Conservation (phyloP, 2,797 vertebrate genomes). For the Hirundo rustica region DNA sequence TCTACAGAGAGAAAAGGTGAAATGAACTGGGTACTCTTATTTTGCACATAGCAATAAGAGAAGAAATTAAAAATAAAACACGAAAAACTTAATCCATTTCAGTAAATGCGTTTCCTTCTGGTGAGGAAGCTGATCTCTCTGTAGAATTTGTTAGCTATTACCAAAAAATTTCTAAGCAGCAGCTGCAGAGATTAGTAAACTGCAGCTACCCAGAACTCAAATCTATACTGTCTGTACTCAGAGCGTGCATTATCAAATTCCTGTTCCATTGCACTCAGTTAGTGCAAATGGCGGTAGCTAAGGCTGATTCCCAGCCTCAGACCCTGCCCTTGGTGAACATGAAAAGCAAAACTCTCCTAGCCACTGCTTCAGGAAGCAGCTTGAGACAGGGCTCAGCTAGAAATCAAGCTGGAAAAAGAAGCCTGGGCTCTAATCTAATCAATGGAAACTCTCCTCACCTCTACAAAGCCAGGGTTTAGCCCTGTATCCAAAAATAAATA, state of each 20-base stretch:
- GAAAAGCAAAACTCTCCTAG: background rate
- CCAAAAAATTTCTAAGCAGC: background rate
- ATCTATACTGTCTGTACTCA: background rate
- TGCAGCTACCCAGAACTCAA: background rate
- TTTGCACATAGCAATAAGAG: background rate
- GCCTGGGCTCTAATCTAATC: slow-evolving; percentile 57
- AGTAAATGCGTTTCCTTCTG: background rate
- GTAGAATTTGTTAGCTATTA: background rate
- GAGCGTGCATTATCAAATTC: background rate
- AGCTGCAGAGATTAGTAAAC: slow-evolving; percentile 29
- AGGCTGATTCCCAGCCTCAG: background rate
- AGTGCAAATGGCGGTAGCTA: background rate
- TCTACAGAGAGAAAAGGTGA: background rate
- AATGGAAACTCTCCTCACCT: slow-evolving; percentile 46
- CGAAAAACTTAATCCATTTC: background rate
- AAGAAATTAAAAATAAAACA: background rate
- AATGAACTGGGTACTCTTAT: background rate
- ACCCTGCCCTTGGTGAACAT: background rate
- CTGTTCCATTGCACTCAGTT: background rate
- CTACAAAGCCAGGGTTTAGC: slow-evolving; percentile 34
- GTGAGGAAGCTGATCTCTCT: background rate
- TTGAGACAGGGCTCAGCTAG: background rate
- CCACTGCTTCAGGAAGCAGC: slow-evolving; percentile 17
- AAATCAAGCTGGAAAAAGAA: slow-evolving; percentile 54
- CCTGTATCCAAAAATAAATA: slow-evolving; percentile 47